phyloP scores from a whole-genome alignment of 2,113 vertebrate genomes.

The Plecotus auritus region DNA sequence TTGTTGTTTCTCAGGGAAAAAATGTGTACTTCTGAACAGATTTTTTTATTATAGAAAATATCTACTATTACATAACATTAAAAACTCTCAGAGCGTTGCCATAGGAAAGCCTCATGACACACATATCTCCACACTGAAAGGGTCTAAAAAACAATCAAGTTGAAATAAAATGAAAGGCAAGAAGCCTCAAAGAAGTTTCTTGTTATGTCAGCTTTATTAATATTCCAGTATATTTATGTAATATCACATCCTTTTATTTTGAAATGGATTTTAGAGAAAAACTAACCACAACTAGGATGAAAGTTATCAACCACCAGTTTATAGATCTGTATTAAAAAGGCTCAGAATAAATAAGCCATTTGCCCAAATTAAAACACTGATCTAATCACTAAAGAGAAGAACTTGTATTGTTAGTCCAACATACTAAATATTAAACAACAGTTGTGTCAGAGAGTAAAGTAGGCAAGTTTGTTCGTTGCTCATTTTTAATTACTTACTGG shows the following conservation, averaged over 20 bases:
- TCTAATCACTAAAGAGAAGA: neutral
- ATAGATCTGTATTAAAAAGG: neutral
- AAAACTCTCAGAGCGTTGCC: neutral
- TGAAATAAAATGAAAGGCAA: neutral
- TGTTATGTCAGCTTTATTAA: neutral
- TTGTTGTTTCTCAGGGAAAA: neutral
- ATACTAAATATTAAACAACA: neutral
- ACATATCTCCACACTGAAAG: neutral
- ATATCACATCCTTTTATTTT: neutral
- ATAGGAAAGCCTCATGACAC: neutral
- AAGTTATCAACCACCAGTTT: neutral
- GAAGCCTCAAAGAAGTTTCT: neutral
- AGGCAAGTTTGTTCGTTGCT: neutral
- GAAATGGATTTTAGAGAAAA: neutral
- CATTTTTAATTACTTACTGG: constrained; percentile 84
- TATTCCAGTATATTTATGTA: neutral
- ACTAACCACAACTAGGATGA: neutral
- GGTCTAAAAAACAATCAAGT: neutral
- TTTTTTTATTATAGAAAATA: neutral
- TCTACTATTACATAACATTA: neutral
- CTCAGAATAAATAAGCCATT: neutral
- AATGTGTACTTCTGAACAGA: neutral
- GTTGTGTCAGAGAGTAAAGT: neutral
- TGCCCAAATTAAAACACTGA: neutral
- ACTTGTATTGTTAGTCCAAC: neutral